Evolutionary conservation across 2,113 vertebrate species (phyloP).

Genomic region (Callopanchax toddi): DNA sequence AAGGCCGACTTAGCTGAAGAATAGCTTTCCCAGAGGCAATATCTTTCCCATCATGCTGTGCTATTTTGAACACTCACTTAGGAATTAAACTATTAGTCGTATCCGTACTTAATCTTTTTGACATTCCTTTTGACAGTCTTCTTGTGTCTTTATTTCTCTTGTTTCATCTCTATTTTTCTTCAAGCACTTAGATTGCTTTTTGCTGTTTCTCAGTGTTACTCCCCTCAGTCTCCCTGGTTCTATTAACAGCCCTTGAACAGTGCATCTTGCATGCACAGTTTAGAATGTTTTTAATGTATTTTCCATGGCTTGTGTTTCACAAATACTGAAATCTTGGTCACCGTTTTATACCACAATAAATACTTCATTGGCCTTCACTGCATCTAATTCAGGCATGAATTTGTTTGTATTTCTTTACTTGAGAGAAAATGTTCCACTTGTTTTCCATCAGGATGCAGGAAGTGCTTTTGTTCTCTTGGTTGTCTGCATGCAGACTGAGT

Average conservation of each 20-base stretch:
- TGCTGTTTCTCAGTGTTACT: neutral
- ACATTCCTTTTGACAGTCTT: neutral
- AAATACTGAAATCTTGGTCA: conserved; percentile 10
- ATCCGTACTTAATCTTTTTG: neutral
- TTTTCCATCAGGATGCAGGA: neutral
- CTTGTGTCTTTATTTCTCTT: neutral
- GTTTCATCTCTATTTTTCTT: neutral
- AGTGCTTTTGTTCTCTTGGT: neutral
- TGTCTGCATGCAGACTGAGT: neutral
- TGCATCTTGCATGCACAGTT: neutral
- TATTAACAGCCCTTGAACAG: neutral
- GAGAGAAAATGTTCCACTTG: neutral
- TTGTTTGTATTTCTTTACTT: neutral
- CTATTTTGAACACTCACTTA: conserved; percentile 7
- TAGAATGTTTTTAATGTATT: neutral
- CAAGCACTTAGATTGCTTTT: neutral
- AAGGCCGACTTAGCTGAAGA: conserved; percentile 29
- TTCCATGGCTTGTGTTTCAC: neutral
- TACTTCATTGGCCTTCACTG: conserved; percentile 29
- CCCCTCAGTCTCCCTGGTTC: neutral
- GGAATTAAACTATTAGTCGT: conserved; percentile 20
- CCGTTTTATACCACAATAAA: conserved; percentile 15
- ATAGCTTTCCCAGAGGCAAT: conserved; percentile 21
- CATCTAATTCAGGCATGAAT: neutral
- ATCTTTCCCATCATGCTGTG: conserved; percentile 30